These are phyloP conservation scores for Ptilorrhoa leucosticta DNA, from an alignment of 2,113 vertebrate genomes.

Conservation along the genomic window DNA sequence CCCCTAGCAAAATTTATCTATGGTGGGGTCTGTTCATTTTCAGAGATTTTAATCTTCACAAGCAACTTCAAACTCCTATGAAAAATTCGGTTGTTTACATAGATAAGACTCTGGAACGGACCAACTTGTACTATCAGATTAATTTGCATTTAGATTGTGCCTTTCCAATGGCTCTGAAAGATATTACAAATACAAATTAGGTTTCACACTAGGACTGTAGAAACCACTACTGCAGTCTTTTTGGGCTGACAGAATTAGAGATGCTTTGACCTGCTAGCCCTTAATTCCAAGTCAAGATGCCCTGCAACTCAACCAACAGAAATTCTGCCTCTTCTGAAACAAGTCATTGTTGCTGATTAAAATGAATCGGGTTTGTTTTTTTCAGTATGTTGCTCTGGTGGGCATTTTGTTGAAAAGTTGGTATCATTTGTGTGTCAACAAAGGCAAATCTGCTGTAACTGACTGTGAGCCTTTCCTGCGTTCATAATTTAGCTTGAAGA, in stretches of 20 bases:
- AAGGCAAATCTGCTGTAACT: not conserved
- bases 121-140: not conserved
- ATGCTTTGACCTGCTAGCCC: not conserved
- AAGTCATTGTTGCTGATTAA: not conserved
- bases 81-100: not conserved
- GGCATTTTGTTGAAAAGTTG: not conserved
- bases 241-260: not conserved
- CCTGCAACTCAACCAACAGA: not conserved
- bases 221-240: not conserved
- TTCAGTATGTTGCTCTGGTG: not conserved
- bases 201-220: not conserved
- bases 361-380: not conserved
- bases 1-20: constrained; percentile 16
- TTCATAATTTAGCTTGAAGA: not conserved
- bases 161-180: not conserved
- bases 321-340: not conserved
- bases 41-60: constrained; percentile 8
- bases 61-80: not conserved
- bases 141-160: constrained; percentile 8
- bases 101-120: not conserved
- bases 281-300: not conserved
- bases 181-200: not conserved
- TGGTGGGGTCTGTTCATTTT: not conserved
- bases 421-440: not conserved
- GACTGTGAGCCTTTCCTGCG: not conserved